phyloP scores from a whole-genome alignment of 2,888 invertebrate genomes.

The Ferdinandea cuprea region DNA sequence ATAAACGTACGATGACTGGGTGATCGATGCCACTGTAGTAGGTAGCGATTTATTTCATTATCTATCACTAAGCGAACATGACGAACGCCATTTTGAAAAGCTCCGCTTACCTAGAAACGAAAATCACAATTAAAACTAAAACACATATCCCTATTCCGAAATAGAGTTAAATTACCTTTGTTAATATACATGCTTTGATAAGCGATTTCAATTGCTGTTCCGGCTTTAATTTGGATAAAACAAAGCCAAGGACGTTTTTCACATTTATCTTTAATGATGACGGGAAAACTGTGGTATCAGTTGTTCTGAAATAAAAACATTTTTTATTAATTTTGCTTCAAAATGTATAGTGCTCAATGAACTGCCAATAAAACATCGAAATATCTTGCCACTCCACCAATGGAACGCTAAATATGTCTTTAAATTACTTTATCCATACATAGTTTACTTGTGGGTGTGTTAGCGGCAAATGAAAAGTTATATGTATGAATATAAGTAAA shows the following conservation, averaged over 20 bases:
- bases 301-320: conserved; percentile 48
- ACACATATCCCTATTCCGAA: neutral
- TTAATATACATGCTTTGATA: conserved; percentile 48
- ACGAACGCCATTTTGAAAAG: conserved; percentile 57
- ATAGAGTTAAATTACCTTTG: conserved; percentile 33
- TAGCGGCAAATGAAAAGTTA: no score
- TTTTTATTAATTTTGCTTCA: no score
- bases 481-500: no score
- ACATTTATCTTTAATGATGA: conserved; percentile 41
- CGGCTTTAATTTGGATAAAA: conserved; percentile 50
- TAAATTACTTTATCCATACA: no score
- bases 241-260: conserved; percentile 59
- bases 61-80: conserved; percentile 39
- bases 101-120: conserved; percentile 21
- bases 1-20: neutral
- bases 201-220: conserved; percentile 53
- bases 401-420: no score
- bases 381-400: no score
- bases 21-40: conserved; percentile 22
- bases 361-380: no score
- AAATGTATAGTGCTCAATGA: no score
- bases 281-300: conserved; percentile 49
- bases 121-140: neutral
- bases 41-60: conserved; percentile 44
- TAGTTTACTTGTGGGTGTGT: no score